Base-by-base conservation (phyloP, 2,888 invertebrate species). In the Lasioglossum pauxillum region DNA sequence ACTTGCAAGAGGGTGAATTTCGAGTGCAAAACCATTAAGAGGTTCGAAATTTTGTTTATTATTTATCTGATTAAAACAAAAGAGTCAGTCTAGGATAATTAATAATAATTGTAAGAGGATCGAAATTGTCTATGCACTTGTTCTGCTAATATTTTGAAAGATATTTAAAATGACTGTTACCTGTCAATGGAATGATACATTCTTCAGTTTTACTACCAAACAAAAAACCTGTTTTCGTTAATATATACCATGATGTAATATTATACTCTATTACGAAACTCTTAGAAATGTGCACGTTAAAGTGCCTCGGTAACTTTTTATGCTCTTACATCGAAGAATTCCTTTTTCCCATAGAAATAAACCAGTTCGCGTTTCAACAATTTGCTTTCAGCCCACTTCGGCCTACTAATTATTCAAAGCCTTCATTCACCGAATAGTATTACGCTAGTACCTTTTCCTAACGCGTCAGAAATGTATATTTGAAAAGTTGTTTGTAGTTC, bases 361-460 rank as follows among this genome's bases (percentile, higher is more conserved):
- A 77, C 79, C 80, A 76, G 80, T 67, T 82, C 73, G 16, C 53
- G 35, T 67, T 76, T 35, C 31, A 80, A 79, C 64, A 57, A 71
- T 74, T 57, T 38, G 41, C 27, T 23, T n/a, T n/a, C 19, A 4
- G 44, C 10, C 27, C 67, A 38, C 27, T 46, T 46, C 12, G 16
- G 35, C 35, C 16, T 7, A 60, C 23, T 72, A 31, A n/a, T 44
- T 23, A 75, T 72, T 72, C 16, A 5, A 27, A 38, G 38, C 60
- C 19, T 31, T 49, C 75, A 31, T 78, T n/a, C 31, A 44, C 14
- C 14, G 53, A 64, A 64, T 35, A 49, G 19, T 38, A 57, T 67
- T 53, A 31, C n/a, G 41, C 19, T 53, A 16, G 19, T n/a, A 57
- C 27, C 38, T n/a, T 27, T 57, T 69, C 69, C 23, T n/a, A 69